Base-by-base conservation (phyloP, 2,797 vertebrate genomes). In the Ptychobarbus kaznakovi region DNA sequence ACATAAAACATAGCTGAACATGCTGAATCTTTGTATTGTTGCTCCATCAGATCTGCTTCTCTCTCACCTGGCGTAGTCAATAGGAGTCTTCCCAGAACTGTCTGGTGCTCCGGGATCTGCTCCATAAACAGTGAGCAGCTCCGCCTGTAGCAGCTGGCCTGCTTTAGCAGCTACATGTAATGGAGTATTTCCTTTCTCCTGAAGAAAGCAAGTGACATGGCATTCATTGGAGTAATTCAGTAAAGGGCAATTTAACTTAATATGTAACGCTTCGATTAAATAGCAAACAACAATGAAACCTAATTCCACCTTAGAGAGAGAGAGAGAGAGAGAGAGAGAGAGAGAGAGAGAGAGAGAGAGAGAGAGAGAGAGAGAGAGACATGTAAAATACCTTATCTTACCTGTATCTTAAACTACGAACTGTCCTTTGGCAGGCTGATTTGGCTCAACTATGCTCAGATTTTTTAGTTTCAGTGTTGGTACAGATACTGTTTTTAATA, bases 171-270 rank as follows among this genome's bases (percentile, higher is more conserved):
- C 97, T 53, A 99, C 98, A 0, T 99, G 98, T 65, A 99, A 94
- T 0, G 98, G 97, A 32, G 97, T 98, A 91, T 98, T 99, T 85
- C 98, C 98, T 92, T 99, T 99, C 91, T 99, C 98, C 98, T 99
- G 44, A 86, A 83, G 80, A 8, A 44, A 15, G 78, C 4, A 35
- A 61, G 32, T 42, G 16, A n/a, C 13, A 1, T 28, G 25, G 61
- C 20, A 25, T 51, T 75, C 40, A 69, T 6, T 53, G 18, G 49
- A 75, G n/a, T 65, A 46, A 40, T 61, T 42, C 13, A 76, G 70
- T 49, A 1, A 73, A 44, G 7, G 44, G 38, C 74, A 56, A 38
- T 38, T 8, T 5, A 56, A 11, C 0, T 22, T 13, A 76, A 61
- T 12, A 22, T 53, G 46, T 28, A 22, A 10, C 0, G 1, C 46